Conservation (phyloP, 2,888 invertebrate species). For the Acrocyrtus sp. region DNA sequence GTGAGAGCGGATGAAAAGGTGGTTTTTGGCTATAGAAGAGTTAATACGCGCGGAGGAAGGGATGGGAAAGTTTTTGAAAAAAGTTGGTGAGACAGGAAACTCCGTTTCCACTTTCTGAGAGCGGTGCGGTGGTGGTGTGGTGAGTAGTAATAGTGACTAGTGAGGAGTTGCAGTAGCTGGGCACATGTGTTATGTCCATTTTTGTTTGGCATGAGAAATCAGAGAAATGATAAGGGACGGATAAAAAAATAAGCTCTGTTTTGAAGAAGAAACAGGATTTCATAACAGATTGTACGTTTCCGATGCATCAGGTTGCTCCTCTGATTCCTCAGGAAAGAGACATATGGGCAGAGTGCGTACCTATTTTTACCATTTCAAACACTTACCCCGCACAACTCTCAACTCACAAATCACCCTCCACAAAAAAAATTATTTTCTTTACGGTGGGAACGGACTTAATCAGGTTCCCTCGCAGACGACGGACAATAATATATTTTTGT, state of each 20-base stretch:
- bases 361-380: too few species aligned
- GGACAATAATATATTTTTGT: neutral
- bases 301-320: neutral
- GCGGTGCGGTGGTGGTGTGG: too few species aligned
- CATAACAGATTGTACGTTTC: conserved; percentile 20
- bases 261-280: conserved; percentile 31
- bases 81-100: conserved; percentile 10
- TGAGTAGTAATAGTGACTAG: too few species aligned
- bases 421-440: neutral
- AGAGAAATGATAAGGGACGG: too few species aligned
- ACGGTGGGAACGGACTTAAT: conserved; percentile 16
- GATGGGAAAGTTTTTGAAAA: conserved; percentile 29
- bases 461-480: neutral
- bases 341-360: neutral
- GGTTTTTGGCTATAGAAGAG: neutral
- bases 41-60: neutral
- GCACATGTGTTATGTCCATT: conserved; percentile 4
- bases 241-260: too few species aligned
- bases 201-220: neutral
- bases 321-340: neutral
- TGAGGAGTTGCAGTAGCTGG: too few species aligned
- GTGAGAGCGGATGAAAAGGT: neutral
- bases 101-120: conserved; percentile 7
- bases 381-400: too few species aligned
- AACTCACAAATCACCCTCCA: neutral